These are phyloP conservation scores for Clitarchus hookeri DNA, from an alignment of 2,888 invertebrate species.

Conservation along the genomic window DNA sequence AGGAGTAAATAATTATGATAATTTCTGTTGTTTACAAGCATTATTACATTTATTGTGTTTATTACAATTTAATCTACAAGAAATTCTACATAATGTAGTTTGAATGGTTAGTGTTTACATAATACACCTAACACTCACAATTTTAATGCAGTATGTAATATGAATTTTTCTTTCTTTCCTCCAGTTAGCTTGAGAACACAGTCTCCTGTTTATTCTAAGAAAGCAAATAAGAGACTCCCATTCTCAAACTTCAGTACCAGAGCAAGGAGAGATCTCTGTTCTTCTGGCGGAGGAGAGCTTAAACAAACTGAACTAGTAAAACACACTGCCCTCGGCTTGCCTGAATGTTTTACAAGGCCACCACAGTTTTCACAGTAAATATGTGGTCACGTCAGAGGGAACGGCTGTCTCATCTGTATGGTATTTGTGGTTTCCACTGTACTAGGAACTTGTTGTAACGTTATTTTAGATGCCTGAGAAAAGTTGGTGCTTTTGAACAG, in stretches of 20 bases:
- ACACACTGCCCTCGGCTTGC: not conserved
- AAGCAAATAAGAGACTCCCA: not conserved
- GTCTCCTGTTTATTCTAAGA: not conserved
- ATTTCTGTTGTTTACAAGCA: no score
- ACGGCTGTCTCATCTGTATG: not conserved
- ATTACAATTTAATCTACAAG: no score
- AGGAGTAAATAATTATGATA: no score
- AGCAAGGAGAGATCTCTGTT: not conserved
- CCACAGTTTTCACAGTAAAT: not conserved
- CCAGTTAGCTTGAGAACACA: not conserved
- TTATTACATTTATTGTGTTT: no score
- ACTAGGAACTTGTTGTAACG: no score
- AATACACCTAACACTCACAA: no score
- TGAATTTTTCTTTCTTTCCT: not conserved
- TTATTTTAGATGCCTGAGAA: no score
- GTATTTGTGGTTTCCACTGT: not conserved
- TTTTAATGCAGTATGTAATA: no score
- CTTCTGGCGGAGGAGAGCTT: not conserved
- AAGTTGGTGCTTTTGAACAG: no score
- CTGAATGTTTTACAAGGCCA: not conserved
- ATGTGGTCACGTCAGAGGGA: not conserved
- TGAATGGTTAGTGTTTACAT: no score
- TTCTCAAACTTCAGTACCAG: not conserved
- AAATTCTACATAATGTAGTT: no score
- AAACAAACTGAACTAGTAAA: constrained; percentile 14